Evolutionary conservation across 2,888 invertebrate genomes (phyloP).

Genomic region (Vanessa cardui): DNA sequence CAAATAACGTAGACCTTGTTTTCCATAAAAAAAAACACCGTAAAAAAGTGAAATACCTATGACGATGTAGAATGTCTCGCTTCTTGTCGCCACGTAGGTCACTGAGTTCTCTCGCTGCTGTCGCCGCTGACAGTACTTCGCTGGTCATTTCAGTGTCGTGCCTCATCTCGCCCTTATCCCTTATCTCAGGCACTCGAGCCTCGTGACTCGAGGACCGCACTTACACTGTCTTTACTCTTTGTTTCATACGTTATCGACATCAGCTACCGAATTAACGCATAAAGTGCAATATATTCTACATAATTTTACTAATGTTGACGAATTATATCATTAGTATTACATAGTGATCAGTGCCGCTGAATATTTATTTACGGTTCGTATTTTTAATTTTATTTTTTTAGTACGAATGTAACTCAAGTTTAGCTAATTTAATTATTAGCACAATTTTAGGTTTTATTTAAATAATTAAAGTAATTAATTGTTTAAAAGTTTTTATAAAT

Average conservation of each 20-base stretch:
- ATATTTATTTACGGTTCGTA: conserved; percentile 5
- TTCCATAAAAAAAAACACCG: conserved; percentile 14
- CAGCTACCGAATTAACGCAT: conserved; percentile 28
- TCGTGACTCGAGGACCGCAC: conserved; percentile 58
- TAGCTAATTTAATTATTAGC: too few species aligned
- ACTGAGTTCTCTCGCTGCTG: conserved; percentile 12
- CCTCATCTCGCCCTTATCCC: conserved; percentile 63
- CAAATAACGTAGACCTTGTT: conserved; percentile 20
- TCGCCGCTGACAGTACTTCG: conserved; percentile 15
- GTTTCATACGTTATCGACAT: conserved; percentile 50
- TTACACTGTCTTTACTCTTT: conserved; percentile 43
- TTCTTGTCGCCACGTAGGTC: conserved; percentile 16
- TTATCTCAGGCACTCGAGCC: conserved; percentile 59
- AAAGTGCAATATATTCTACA: conserved; percentile 8
- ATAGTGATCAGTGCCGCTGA: not conserved
- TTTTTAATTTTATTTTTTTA: not conserved
- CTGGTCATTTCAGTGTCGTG: conserved; percentile 27
- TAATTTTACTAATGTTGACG: not conserved
- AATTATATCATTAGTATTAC: not conserved
- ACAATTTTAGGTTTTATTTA: too few species aligned
- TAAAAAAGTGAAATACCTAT: conserved; percentile 7
- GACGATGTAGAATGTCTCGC: conserved; percentile 6
- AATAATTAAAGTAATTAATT: too few species aligned
- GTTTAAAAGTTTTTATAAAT: too few species aligned
- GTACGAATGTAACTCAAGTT: too few species aligned